phyloP scores from a whole-genome alignment of 2,797 vertebrate species.

The Phoebastria nigripes region DNA sequence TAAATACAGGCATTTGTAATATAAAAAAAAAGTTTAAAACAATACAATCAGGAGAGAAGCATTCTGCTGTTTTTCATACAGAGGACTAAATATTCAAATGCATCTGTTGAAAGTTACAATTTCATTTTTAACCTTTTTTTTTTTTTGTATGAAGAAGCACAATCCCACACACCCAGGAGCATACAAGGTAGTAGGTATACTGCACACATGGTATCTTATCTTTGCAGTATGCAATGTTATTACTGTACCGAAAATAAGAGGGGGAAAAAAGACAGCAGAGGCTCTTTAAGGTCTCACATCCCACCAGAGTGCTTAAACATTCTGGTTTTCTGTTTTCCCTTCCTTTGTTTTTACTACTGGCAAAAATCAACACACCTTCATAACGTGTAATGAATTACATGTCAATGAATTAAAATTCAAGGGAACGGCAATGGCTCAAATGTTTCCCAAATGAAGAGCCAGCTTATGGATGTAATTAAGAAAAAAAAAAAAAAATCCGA shows the following conservation, averaged over 20 bases:
- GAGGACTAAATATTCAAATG: constrained; percentile 69
- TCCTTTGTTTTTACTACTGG: constrained; percentile 20
- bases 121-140: constrained; percentile 38
- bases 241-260: not conserved
- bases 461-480: not conserved
- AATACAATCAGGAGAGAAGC: constrained; percentile 65
- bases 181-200: not conserved
- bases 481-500: not conserved
- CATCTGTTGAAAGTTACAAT: constrained; percentile 60
- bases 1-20: constrained; percentile 69
- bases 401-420: not conserved
- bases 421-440: not conserved
- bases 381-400: not conserved
- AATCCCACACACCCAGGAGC: constrained; percentile 14
- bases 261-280: not conserved
- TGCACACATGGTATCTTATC: not conserved
- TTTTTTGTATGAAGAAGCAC: not conserved
- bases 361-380: constrained; percentile 35
- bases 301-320: not conserved
- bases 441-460: constrained; percentile 5
- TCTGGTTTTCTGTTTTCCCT: not conserved
- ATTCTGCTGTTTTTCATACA: constrained; percentile 66
- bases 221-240: constrained; percentile 21
- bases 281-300: constrained; percentile 22
- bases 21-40: constrained; percentile 70